These are phyloP conservation scores for Oryzaephilus surinamensis DNA, from an alignment of 1,140 invertebrate genomes.

Conservation along the genomic window DNA sequence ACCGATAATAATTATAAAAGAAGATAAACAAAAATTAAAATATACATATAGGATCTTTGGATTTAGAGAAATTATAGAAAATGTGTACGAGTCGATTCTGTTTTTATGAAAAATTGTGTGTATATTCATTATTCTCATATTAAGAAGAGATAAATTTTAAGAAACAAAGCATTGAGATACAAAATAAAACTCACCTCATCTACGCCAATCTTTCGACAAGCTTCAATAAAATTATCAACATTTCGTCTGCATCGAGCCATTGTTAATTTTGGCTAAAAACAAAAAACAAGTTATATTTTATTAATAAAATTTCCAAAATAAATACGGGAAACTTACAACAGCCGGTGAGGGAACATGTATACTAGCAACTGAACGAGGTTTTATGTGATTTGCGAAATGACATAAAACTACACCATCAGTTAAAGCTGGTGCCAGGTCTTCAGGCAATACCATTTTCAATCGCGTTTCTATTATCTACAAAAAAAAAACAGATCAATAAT, in stretches of 20 bases:
- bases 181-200: conserved; percentile 71
- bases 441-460: conserved; percentile 79
- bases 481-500: conserved; percentile 8
- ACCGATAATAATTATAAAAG: background rate
- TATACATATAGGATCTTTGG: too few species aligned
- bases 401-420: conserved; percentile 88
- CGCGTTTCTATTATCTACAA: conserved; percentile 79
- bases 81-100: too few species aligned
- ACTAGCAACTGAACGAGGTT: conserved; percentile 78
- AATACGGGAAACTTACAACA: conserved; percentile 56
- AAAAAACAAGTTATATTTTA: background rate
- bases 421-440: conserved; percentile 75
- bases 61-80: too few species aligned
- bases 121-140: too few species aligned
- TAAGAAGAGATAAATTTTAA: too few species aligned
- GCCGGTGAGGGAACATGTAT: conserved; percentile 91
- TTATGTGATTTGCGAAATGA: conserved; percentile 86
- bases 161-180: too few species aligned
- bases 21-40: too few species aligned
- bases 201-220: conserved; percentile 85
- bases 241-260: conserved; percentile 88
- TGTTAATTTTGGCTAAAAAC: conserved; percentile 77
- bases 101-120: too few species aligned
- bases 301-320: background rate
- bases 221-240: conserved; percentile 91